Evolutionary conservation across 2,113 vertebrate genomes (phyloP).

Genomic region (Tretioscincus oriximinensis): DNA sequence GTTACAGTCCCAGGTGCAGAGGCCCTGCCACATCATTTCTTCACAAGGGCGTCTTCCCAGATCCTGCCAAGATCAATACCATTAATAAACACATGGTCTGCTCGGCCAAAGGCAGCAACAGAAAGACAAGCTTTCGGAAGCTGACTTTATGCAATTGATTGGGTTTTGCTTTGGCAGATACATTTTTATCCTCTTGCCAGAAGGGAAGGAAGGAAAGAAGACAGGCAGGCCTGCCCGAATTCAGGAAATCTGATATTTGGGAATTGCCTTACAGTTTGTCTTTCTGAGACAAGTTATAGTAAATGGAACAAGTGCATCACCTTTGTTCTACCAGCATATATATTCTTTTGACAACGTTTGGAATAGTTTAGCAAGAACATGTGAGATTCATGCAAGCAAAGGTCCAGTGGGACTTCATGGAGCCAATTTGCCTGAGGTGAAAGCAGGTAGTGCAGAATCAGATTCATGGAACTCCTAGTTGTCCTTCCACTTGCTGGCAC

Average conservation of each 20-base stretch:
- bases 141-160: not conserved
- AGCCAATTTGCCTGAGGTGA: no score
- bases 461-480: not conserved
- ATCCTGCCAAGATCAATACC: conserved; percentile 43
- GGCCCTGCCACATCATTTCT: not conserved
- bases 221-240: no score
- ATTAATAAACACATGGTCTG: conserved; percentile 27
- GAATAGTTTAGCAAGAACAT: not conserved
- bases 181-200: not conserved
- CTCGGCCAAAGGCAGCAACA: not conserved
- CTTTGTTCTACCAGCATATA: not conserved
- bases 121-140: not conserved
- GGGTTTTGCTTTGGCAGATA: conserved; percentile 4
- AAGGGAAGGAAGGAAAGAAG: conserved; percentile 18
- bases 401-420: no score
- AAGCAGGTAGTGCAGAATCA: not conserved
- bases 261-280: not conserved
- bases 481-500: no score
- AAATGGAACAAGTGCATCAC: not conserved
- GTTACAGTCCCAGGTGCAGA: conserved; percentile 52
- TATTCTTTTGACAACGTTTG: not conserved
- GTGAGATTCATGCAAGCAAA: not conserved
- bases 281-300: not conserved
- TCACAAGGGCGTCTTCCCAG: conserved; percentile 50
- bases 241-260: no score